Conservation (phyloP, 2,113 vertebrate genomes). For the Canis aureus region DNA sequence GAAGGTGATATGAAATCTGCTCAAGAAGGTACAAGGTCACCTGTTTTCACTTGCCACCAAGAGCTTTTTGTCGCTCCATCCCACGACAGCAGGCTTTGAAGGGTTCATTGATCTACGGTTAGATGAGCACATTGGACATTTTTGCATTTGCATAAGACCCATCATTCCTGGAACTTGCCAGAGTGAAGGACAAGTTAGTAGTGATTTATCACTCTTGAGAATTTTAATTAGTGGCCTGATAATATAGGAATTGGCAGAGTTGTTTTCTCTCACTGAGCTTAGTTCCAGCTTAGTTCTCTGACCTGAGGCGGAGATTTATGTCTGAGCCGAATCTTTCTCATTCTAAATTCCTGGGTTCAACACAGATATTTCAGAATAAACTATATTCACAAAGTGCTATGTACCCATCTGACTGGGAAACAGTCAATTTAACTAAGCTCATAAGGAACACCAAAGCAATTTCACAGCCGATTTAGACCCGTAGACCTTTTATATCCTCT, state of each 20-base stretch:
- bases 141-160: not conserved
- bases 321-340: not conserved
- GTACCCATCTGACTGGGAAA: constrained; percentile 59
- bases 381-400: constrained; percentile 27
- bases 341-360: constrained; percentile 48
- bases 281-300: not conserved
- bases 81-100: not conserved
- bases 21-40: not conserved
- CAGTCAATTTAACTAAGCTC: constrained; percentile 75
- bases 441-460: constrained; percentile 74
- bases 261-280: constrained; percentile 4
- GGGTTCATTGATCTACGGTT: not conserved
- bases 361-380: constrained; percentile 56
- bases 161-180: not conserved
- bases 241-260: not conserved
- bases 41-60: not conserved
- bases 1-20: not conserved
- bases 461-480: constrained; percentile 77
- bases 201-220: not conserved
- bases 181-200: not conserved
- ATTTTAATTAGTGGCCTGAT: constrained; percentile 23
- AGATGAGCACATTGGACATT: not conserved
- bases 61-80: not conserved
- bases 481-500: constrained; percentile 33
- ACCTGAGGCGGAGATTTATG: not conserved